Evolutionary conservation across 2,888 invertebrate species (phyloP), one percentile per base, ranked within the genome.

Genomic region (Fissipunctia ypsillon): DNA sequence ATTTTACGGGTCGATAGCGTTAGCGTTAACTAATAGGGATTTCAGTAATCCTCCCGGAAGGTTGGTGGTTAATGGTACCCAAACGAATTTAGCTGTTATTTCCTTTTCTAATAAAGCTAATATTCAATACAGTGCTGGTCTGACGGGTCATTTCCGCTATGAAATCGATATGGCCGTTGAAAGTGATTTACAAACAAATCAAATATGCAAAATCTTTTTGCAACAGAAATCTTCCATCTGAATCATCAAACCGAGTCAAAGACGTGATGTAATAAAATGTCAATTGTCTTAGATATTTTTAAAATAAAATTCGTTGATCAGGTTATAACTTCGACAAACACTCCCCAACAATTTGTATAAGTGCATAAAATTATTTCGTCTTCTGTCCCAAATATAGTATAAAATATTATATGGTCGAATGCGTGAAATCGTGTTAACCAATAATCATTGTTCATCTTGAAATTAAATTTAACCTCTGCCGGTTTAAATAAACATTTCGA

Each of bases 401-500:
- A 78, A 86, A 80, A 86, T 84, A 85, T 85, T 63, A 68, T 72
- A 74, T 52, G 59, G 70, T 22, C 52, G 65, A 76, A 22, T 71
- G 80, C 80, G 80, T 80, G 84, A 84, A 81, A 80, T 72, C 66
- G 68, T 59, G 73, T 78, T 74, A 82, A 85, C 86, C 82, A 86
- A 85, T 85, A 82, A 85, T 86, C 82, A 84, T 81, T 81, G 83
- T 76, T 80, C 80, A 84, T 86, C 74, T 76, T 74, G 66, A 79
- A 84, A 86, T 86, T 86, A 85, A 70, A 78, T 73, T 71, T 78
- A 76, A 85, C 83, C 84, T 78, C 83, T 86, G 89, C 78, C 84
- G 84, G 78, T 79, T 87, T 83, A 81, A 89, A 90, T 89, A 85
- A 89, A 89, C 84, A 89, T 84, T 89, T 86, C 84, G 86, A 88